Evolutionary conservation across 2,888 invertebrate genomes (phyloP).

Genomic region (Andrena minutula): DNA sequence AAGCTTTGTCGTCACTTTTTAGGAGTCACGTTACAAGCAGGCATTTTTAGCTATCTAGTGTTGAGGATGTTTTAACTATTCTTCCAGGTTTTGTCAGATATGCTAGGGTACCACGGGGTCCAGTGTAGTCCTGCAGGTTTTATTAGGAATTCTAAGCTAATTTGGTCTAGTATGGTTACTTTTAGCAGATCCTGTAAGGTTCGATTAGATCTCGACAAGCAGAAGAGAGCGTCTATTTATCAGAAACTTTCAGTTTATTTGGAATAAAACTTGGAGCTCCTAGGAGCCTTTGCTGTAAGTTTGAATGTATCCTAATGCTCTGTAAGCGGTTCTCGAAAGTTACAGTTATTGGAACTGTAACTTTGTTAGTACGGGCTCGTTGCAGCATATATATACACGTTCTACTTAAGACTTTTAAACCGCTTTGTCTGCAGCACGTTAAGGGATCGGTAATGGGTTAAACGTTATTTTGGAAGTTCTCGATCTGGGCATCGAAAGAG

Average conservation of each 20-base stretch:
- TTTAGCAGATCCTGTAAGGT: no score
- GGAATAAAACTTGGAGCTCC: not conserved
- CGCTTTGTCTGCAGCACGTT: not conserved
- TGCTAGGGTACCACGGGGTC: no score
- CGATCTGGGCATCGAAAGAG: constrained; percentile 15
- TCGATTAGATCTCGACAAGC: not conserved
- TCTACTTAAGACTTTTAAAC: not conserved
- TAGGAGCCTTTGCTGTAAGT: not conserved
- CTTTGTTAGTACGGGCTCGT: not conserved
- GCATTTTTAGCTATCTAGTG: no score
- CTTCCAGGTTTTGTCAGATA: no score
- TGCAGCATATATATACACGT: not conserved
- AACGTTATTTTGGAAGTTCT: constrained; percentile 12
- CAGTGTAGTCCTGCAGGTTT: no score
- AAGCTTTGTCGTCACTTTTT: no score
- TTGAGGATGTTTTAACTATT: no score
- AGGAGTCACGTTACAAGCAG: no score
- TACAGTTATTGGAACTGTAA: constrained; percentile 7
- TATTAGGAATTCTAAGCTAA: no score
- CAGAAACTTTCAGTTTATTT: not conserved
- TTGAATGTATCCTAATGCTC: not conserved
- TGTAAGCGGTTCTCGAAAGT: not conserved
- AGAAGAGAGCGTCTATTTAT: not conserved
- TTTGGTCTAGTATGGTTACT: no score
- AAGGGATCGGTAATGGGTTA: constrained; percentile 8